phyloP scores from a whole-genome alignment of 2,113 vertebrate species.

The Erythrocebus patas region DNA sequence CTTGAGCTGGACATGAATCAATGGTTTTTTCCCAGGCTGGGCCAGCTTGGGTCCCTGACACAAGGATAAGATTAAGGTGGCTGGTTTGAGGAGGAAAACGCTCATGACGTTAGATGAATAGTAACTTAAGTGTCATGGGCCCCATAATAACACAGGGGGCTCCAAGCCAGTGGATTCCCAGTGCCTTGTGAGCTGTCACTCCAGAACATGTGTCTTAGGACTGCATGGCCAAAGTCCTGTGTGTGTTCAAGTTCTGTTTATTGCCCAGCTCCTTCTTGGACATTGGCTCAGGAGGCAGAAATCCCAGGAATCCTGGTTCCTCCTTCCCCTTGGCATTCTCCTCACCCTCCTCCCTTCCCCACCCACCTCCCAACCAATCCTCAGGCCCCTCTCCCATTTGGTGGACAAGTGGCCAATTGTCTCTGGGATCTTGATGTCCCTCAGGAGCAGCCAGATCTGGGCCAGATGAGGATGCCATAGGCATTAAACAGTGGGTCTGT shows the following conservation, averaged over 20 bases:
- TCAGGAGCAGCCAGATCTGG: not conserved
- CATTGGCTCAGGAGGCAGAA: conserved; percentile 43
- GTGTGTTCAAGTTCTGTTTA: conserved; percentile 22
- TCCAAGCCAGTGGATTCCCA: not conserved
- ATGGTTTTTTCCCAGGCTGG: not conserved
- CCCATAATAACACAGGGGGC: not conserved
- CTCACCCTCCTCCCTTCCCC: not conserved
- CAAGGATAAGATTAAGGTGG: not conserved
- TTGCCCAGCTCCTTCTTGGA: not conserved
- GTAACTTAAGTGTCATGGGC: no score
- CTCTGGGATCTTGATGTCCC: not conserved
- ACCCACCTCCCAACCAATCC: not conserved
- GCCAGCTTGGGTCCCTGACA: not conserved
- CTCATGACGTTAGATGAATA: not conserved
- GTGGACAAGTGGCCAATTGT: conserved; percentile 58
- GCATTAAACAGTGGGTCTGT: not conserved
- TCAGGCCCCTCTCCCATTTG: not conserved
- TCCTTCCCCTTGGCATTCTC: conserved; percentile 48
- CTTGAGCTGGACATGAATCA: not conserved
- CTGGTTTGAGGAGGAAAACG: not conserved
- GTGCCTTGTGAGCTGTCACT: not conserved
- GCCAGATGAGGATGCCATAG: not conserved
- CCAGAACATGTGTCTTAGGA: not conserved
- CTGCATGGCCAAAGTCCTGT: conserved; percentile 18
- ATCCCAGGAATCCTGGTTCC: conserved; percentile 56